phyloP scores from a whole-genome alignment of 1,140 invertebrate genomes.

The Lasaia peninsularis region DNA sequence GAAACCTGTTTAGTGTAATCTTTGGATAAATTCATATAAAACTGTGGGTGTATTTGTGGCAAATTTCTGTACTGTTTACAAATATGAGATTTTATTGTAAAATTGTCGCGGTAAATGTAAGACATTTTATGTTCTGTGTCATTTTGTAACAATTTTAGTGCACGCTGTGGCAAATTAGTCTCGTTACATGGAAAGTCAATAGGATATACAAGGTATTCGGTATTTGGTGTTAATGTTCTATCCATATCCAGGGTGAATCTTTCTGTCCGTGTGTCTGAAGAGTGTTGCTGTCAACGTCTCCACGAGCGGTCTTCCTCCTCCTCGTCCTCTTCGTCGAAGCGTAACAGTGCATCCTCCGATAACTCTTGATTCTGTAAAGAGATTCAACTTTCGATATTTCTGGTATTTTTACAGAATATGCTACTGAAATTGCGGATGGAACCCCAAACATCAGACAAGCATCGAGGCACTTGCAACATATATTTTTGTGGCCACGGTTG shows the following conservation, averaged over 20 bases:
- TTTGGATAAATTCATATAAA: neutral
- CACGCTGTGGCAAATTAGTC: neutral
- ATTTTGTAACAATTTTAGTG: neutral
- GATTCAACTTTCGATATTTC: neutral
- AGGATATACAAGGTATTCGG: neutral
- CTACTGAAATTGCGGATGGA: too few relatives aligned
- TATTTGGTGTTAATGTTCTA: neutral
- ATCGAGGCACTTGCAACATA: too few relatives aligned
- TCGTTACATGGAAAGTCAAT: neutral
- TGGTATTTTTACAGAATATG: neutral
- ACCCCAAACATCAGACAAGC: too few relatives aligned
- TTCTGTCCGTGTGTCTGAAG: conserved; percentile 13
- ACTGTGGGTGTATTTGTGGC: neutral
- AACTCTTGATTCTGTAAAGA: conserved; percentile 21
- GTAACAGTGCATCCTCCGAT: conserved; percentile 43
- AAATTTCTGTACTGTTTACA: neutral
- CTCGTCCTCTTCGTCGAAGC: conserved; percentile 65
- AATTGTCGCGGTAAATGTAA: neutral
- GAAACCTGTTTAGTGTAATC: neutral
- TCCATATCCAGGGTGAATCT: neutral
- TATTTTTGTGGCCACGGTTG: too few relatives aligned
- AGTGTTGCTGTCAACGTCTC: conserved; percentile 52
- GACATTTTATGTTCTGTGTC: neutral
- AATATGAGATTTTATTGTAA: neutral
- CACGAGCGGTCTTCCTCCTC: conserved; percentile 61